Conservation (phyloP, 2,888 invertebrate species). For the Protophormia terraenovae region DNA sequence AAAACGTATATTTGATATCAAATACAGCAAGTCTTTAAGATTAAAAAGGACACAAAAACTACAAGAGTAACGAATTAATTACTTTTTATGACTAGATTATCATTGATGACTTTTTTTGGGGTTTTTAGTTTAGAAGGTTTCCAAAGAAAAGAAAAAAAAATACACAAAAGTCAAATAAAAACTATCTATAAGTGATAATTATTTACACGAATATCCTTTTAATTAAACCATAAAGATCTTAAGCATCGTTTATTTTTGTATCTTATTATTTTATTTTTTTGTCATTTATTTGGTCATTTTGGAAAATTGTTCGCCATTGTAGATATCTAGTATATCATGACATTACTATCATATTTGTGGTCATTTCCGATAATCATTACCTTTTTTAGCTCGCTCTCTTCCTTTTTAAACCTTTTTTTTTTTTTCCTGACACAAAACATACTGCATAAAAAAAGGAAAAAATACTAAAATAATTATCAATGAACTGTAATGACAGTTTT, state of each 20-base stretch:
- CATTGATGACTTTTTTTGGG: constrained; percentile 17
- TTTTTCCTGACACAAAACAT: background rate
- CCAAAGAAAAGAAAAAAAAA: background rate
- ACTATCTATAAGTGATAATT: constrained; percentile 62
- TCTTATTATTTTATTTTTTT: no score
- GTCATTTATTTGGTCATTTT: constrained; percentile 16
- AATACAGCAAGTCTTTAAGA: constrained; percentile 76
- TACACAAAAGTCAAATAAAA: background rate
- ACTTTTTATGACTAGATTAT: constrained; percentile 57
- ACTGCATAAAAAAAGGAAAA: background rate
- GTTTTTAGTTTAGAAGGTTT: background rate
- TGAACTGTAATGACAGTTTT: constrained; percentile 69
- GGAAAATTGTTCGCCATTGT: constrained; percentile 13
- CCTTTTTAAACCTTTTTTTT: constrained; percentile 30
- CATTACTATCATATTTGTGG: constrained; percentile 69
- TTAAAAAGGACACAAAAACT: constrained; percentile 65
- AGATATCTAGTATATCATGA: constrained; percentile 60
- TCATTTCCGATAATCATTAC: constrained; percentile 67
- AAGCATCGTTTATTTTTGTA: background rate
- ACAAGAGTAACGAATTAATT: constrained; percentile 66
- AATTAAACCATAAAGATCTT: constrained; percentile 76
- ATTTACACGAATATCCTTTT: constrained; percentile 79
- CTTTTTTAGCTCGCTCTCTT: constrained; percentile 44
- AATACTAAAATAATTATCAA: constrained; percentile 55
- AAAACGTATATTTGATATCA: constrained; percentile 28